Evolutionary conservation across 2,113 vertebrate genomes (phyloP).

Genomic region (Pithys albifrons): DNA sequence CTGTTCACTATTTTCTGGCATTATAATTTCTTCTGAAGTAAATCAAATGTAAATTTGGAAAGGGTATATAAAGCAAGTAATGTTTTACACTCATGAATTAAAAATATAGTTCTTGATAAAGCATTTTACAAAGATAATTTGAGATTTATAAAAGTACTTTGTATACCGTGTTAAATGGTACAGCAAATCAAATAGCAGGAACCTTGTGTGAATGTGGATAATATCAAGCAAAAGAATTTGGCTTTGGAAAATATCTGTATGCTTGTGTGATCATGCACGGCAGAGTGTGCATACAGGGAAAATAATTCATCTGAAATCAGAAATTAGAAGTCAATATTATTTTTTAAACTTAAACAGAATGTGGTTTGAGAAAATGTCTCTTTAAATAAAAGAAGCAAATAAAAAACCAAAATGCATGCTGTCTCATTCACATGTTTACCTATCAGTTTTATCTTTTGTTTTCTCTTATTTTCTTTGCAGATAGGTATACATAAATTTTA

Average conservation of each 20-base stretch:
- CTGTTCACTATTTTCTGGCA: constrained; percentile 28
- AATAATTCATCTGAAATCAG: constrained; percentile 18
- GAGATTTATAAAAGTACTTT: background rate
- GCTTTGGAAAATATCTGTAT: background rate
- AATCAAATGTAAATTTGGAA: background rate
- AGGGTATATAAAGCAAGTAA: background rate
- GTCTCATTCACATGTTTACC: background rate
- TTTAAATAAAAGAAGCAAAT: background rate
- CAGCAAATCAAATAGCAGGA: background rate
- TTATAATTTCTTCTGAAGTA: background rate
- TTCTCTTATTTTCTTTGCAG: background rate
- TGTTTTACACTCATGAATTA: background rate
- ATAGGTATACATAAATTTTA: background rate
- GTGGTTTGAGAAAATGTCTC: constrained; percentile 3
- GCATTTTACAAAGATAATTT: background rate
- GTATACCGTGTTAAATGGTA: background rate
- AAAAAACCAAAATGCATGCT: background rate
- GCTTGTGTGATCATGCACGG: background rate
- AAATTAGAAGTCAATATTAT: constrained; percentile 39
- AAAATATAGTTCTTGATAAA: background rate
- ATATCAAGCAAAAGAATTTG: background rate
- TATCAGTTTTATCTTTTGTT: background rate
- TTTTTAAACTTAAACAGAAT: constrained; percentile 13
- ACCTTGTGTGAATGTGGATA: background rate
- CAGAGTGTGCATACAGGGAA: background rate